phyloP scores from a whole-genome alignment of 2,113 vertebrate species.

The Nanorana parkeri region DNA sequence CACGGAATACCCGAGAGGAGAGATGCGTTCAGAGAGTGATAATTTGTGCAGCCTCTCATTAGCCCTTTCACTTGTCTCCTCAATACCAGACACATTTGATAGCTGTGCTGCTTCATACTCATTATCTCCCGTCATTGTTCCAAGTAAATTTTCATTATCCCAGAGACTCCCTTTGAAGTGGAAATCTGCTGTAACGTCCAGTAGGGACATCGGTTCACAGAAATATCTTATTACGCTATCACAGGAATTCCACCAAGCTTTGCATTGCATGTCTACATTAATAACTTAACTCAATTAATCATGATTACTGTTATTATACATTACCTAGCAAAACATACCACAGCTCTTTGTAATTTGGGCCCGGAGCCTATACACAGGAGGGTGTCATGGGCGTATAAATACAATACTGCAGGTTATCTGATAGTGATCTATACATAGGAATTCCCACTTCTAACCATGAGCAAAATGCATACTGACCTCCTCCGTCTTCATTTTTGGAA shows the following conservation, averaged over 20 bases:
- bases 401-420: conserved; percentile 9
- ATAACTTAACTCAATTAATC: conserved; percentile 45
- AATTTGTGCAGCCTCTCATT: not conserved
- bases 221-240: conserved; percentile 39
- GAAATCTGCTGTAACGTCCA: not conserved
- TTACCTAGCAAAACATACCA: conserved; percentile 32
- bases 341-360: not conserved
- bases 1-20: not conserved
- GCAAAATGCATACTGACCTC: no score
- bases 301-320: conserved; percentile 20
- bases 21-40: not conserved
- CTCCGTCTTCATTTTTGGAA: no score
- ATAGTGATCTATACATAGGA: not conserved
- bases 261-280: conserved; percentile 29
- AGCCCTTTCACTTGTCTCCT: not conserved
- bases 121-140: conserved; percentile 25
- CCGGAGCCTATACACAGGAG: not conserved
- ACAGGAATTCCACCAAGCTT: conserved; percentile 24
- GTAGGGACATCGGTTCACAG: conserved; percentile 8
- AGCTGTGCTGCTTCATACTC: conserved; percentile 28
- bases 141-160: conserved; percentile 31
- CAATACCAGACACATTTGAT: not conserved
- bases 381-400: not conserved
- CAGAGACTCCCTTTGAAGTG: conserved; percentile 15
- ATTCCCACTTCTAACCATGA: not conserved